phyloP scores from a whole-genome alignment of 2,888 invertebrate genomes.

The Drosophila ustulata region DNA sequence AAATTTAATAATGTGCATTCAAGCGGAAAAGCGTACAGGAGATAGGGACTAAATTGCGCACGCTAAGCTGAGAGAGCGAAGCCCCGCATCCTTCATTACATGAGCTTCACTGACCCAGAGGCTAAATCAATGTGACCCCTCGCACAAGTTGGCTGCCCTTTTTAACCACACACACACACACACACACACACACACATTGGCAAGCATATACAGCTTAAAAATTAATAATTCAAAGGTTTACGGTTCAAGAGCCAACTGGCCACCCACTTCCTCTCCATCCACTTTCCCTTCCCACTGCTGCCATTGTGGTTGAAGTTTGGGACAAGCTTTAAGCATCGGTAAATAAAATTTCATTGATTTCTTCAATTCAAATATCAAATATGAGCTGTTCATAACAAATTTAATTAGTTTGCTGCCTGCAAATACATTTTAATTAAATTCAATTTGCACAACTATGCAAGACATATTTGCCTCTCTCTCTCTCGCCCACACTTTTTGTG shows the following conservation, averaged over 20 bases:
- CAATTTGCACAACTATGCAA: conserved; percentile 50
- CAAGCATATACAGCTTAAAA: conserved; percentile 64
- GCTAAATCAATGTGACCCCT: conserved; percentile 72
- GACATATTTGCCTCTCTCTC: neutral
- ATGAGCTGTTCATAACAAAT: conserved; percentile 33
- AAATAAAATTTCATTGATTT: conserved; percentile 62
- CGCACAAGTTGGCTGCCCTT: conserved; percentile 49
- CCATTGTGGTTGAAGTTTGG: conserved; percentile 14
- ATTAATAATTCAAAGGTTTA: conserved; percentile 78
- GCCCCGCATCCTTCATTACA: conserved; percentile 46
- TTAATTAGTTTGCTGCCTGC: conserved; percentile 53
- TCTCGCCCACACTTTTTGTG: neutral
- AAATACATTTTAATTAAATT: conserved; percentile 64
- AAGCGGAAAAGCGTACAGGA: conserved; percentile 56
- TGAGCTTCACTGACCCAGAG: conserved; percentile 72
- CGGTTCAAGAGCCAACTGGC: conserved; percentile 57
- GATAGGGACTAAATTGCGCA: conserved; percentile 46
- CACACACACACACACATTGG: conserved; percentile 12
- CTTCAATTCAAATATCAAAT: conserved; percentile 42
- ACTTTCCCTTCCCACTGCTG: neutral
- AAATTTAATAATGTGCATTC: conserved; percentile 71
- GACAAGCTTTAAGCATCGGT: conserved; percentile 32
- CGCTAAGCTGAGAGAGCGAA: conserved; percentile 42
- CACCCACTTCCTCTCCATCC: neutral
- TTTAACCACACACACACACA: conserved; percentile 39